Evolutionary conservation across 2,797 vertebrate genomes (phyloP), one percentile per base, ranked within the genome.

Genomic region (Lutjanus campechanus): DNA sequence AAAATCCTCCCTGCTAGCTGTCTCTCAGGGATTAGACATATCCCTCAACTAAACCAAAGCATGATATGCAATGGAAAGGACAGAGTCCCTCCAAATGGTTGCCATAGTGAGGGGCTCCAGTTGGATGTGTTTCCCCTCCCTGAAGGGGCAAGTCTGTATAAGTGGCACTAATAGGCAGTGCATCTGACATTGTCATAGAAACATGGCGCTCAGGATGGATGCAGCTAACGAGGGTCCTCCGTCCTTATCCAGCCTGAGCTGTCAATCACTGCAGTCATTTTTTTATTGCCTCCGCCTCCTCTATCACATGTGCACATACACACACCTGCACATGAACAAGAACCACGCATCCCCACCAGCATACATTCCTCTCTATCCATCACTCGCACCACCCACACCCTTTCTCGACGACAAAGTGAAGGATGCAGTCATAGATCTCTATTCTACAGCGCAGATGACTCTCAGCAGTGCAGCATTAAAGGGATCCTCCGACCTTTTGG

Each of bases 111-210:
- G 62, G 77, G 81, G 49, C 86, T 83, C 47, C 62, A 69, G 75
- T 82, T 46, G 79, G 61, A 78, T 62, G 67, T 76, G 76, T 61
- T 56, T 69, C 76, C 29, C 73, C 76, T 84, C 75, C 78, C 89
- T 64, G 68, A 88, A 84, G 92, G 89, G 75, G 43, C 82, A 72
- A 61, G 68, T 88, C 84, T 78, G 85, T 83, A 64, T 95, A 96
- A 96, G 91, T 96, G 95, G 94, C 95, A 95, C 94, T 96, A 96
- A 96, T 95, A 92, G 93, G 94, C 92, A 88, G 68, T 50, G n/a
- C 64, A 82, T 92, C 89, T 95, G 95, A 96, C 95, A 96, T 85
- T 84, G 91, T 94, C 92, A 89, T 86, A 91, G 90, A 90, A 91
- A 92, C 72, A 51, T 76, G 77, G 76, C 12, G 70, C 75, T 79